Base-by-base conservation (phyloP, 2,797 vertebrate species). In the Sebastes flavidus region DNA sequence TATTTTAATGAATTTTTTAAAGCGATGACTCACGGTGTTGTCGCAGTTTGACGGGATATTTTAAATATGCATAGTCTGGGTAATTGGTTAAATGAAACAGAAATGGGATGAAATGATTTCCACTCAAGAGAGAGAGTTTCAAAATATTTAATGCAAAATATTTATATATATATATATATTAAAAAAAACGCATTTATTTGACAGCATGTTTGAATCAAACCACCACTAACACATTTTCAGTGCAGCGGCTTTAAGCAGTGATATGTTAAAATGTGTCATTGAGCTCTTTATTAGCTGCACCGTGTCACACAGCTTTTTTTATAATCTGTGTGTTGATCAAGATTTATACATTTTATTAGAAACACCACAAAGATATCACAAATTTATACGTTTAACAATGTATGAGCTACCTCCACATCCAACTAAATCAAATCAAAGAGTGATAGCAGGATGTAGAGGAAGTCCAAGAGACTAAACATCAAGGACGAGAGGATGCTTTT, bases 141-240 rank as follows among this genome's bases (percentile, higher is more conserved):
- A 25, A 16, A 27, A 58, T 25, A 58, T 27, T 27, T 25, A 91
- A 90, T 93, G 88, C 80, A 90, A 92, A 94, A 90, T 77, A 75
- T 69, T 49, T 66, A 61, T 90, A 65, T 63, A 66, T 90, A 65
- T 63, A 66, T 82, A 62, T 81, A 88, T 42, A 42, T 14, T 14
- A 80, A 78, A 73, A 54, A 60, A 68, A 58, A 70, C 46, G 36
- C 52, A 65, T 65, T 55, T 79, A 60, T 71, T 69, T 78, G 25
- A 76, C 63, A 75, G 7, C 11, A 27, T 29, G 5, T 81, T 86
- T 58, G 59, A 89, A 79, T 87, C 82, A 81, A 75, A 88, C 38
- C 78, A 71, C 24, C 69, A 4, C 1, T 25, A 8, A 76, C 36
- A 79, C 56, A 46, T 72, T 58, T 71, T 79, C 80, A 83, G 80